Base-by-base conservation (phyloP, 2,797 vertebrate genomes). In the Antennarius maculatus region DNA sequence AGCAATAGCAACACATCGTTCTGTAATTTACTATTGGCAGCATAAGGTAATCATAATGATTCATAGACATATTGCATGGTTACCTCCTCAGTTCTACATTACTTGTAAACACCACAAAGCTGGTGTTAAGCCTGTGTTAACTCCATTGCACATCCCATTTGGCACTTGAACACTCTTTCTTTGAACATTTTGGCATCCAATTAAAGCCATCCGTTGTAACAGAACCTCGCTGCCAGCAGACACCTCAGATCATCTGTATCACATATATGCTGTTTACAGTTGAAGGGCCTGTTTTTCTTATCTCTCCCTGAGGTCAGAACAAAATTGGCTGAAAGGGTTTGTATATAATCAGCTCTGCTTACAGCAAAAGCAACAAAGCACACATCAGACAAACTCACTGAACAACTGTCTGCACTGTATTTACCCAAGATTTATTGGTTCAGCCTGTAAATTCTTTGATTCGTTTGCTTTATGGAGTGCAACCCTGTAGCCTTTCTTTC, bases 171-270 rank as follows among this genome's bases (percentile, higher is more conserved):
- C 41, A 58, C 23, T 41, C 42, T 53, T 34, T 61, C 27, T 75
- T 69, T 54, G 37, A 80, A 50, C 14, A 9, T 62, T 50, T 53
- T 70, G 64, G 71, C 62, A 80, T 80, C 81, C 61, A 83, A 72
- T 80, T 84, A 79, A 70, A 82, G 61, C 66, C 52, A 27, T 23
- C 48, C 17, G 29, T 41, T 66, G 61, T 66, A 69, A 66, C 61
- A 5, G 14, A 74, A 68, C 27, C 18, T 66, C 66, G 49, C 29
- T 66, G 67, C 60, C 71, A 61, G 62, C 39, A 63, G 63, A 66
- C 71, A 66, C 52, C 60, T 73, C 37, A 55, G 41, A 80, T 85
- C 62, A 58, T 17, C 60, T 53, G 62, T 57, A 31, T 66, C 76
- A 23, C 54, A 64, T 56, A 63, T 54, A 57, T 45, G 7, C 48